Base-by-base conservation (phyloP, 2,888 invertebrate species). In the Dryobota labecula region DNA sequence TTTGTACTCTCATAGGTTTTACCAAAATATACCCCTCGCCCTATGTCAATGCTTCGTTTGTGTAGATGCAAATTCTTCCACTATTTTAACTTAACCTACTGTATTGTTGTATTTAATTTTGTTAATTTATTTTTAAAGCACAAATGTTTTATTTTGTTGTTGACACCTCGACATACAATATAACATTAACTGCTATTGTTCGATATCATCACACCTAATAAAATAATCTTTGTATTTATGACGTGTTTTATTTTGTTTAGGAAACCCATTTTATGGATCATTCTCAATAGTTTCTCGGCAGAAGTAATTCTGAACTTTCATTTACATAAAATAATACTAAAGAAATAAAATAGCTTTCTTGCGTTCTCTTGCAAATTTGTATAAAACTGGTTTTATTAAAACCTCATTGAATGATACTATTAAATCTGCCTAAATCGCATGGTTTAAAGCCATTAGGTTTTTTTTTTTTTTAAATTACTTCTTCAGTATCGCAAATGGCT, bases 51-150 rank as follows among this genome's bases (percentile, higher is more conserved):
- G 92, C 91, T 93, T 94, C 83, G 86, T 91, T 92, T 92, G 88
- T 91, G 87, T 92, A 91, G 87, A 86, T 82, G 85, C 83, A 87
- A 85, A 85, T 81, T 83, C 80, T 89, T 90, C 89, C 78, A 84
- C 91, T 87, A 88, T 88, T 90, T 92, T 89, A 92, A 92, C 83
- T 90, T 92, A 92, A 92, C 84, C 88, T 89, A 89, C 91, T 90
- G 86, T 90, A 90, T 90, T 94, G 95, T 95, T 95, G 92, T 94
- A 94, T 93, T 93, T 94, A 94, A 90, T 93, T 94, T 94, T 95
- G 95, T 95, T 95, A 94, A 95, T 94, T 95, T 95, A 95, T 94
- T 95, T 94, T 92, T 94, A 84, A 91, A 91, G 95, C 96, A 96
- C 96, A 95, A 94, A 94, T 92, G 93, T 93, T 93, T 96, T 94